phyloP scores from a whole-genome alignment of 2,888 invertebrate species.

The Crocallis elinguaria region DNA sequence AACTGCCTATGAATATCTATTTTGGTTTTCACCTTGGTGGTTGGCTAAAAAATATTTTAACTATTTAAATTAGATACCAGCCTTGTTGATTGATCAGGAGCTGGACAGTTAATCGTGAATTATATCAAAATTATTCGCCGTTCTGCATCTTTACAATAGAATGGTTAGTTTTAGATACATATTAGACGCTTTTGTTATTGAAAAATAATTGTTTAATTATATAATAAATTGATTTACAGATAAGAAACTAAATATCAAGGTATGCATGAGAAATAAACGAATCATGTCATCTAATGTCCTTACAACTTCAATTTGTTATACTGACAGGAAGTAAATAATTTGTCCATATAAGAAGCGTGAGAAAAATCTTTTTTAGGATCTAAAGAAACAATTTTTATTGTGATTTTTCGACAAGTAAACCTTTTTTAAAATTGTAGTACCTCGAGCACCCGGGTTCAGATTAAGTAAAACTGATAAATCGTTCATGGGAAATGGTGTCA shows the following conservation, averaged over 20 bases:
- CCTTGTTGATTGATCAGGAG: slow-evolving; percentile 13
- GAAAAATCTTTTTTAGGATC: too few relatives aligned
- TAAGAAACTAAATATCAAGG: slow-evolving; percentile 5
- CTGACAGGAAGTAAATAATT: too few relatives aligned
- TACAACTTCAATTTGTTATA: too few relatives aligned
- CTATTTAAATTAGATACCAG: slow-evolving; percentile 5
- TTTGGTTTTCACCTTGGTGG: slow-evolving; percentile 30
- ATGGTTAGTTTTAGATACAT: neutral
- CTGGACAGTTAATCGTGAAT: slow-evolving; percentile 1
- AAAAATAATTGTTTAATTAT: neutral
- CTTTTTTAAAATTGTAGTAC: too few relatives aligned
- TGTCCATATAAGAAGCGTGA: too few relatives aligned
- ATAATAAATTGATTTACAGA: neutral
- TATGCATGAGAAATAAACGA: neutral
- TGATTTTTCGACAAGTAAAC: too few relatives aligned
- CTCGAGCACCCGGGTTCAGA: too few relatives aligned
- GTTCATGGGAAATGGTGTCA: too few relatives aligned
- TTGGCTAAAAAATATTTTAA: slow-evolving; percentile 20
- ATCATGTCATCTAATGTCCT: too few relatives aligned
- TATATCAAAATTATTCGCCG: neutral
- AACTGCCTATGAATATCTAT: slow-evolving; percentile 20
- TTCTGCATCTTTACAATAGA: neutral
- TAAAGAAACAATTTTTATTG: too few relatives aligned
- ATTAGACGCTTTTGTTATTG: too few relatives aligned
- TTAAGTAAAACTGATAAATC: too few relatives aligned